A percentile compares a stretch with the other conserved stretches of the same genome.
phyloP scores from a whole-genome alignment of 2,888 invertebrate species.

The Nomada lathburiana region DNA sequence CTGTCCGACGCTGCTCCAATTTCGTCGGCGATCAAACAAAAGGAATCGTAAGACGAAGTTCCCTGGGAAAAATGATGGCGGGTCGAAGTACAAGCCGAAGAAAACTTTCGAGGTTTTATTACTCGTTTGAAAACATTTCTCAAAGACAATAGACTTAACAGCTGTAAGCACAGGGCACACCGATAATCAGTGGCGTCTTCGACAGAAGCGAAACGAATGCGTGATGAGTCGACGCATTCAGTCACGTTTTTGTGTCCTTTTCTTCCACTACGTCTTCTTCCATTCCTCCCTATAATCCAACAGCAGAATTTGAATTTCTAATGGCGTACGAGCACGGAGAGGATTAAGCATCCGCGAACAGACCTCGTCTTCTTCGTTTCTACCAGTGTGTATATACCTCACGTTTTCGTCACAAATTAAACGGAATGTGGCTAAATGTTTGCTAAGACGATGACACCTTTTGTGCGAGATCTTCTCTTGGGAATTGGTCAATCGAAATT shows the following conservation, averaged over 20 bases:
- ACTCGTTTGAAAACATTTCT: slow-evolving; percentile 12
- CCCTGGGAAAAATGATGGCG: slow-evolving; percentile 7
- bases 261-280: slow-evolving; percentile 1
- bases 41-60: neutral
- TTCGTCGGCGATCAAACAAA: neutral
- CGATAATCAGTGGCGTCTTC: slow-evolving; percentile 64
- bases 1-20: neutral
- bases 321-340: slow-evolving; percentile 52
- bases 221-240: slow-evolving; percentile 69
- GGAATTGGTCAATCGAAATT: neutral
- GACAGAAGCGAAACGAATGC: slow-evolving; percentile 65
- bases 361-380: slow-evolving; percentile 25
- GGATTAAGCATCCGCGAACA: slow-evolving; percentile 45
- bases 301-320: slow-evolving; percentile 70
- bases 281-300: slow-evolving; percentile 47
- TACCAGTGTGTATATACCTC: slow-evolving; percentile 12
- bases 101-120: slow-evolving; percentile 15
- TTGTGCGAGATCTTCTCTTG: neutral
- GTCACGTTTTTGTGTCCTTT: slow-evolving; percentile 67
- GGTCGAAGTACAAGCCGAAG: slow-evolving; percentile 13
- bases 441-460: neutral
- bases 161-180: slow-evolving; percentile 61
- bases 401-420: slow-evolving; percentile 23
- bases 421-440: slow-evolving; percentile 27
- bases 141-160: slow-evolving; percentile 61